Percentiles rank a stretch among this genome's conserved stretches.
phyloP scores from a whole-genome alignment of 1,140 invertebrate species.

The Linepithema humile region DNA sequence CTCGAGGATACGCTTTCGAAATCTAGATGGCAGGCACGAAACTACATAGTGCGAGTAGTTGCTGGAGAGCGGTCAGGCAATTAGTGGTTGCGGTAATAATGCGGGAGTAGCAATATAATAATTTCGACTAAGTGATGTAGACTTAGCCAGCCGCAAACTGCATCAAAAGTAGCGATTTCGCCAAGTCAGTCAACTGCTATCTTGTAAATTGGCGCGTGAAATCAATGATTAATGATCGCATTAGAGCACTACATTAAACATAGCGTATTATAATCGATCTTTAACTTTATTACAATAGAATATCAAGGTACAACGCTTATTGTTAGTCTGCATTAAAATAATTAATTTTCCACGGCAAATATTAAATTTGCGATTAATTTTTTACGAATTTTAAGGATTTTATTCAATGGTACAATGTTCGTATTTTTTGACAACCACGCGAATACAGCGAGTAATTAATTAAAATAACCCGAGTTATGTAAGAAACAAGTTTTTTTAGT shows the following conservation, averaged over 20 bases:
- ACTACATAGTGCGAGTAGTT: background rate
- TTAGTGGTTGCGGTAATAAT: conserved; percentile 36
- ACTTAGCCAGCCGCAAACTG: background rate
- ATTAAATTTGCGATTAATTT: too few relatives aligned
- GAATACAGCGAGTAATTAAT: background rate
- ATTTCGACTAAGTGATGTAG: conserved; percentile 15
- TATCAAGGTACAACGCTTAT: too few relatives aligned
- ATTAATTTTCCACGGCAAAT: background rate
- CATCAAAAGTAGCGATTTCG: conserved; percentile 4
- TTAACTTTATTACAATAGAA: background rate
- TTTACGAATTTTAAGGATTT: background rate
- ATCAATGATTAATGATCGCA: background rate
- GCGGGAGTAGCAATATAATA: conserved; percentile 32
- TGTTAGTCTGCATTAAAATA: too few relatives aligned
- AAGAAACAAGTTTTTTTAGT: background rate
- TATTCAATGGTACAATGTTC: background rate
- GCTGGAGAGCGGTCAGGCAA: conserved; percentile 8
- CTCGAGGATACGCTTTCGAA: background rate
- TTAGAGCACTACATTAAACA: background rate
- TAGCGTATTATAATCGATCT: background rate
- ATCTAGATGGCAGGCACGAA: conserved; percentile 2
- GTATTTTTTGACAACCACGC: background rate
- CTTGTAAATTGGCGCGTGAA: conserved; percentile 9
- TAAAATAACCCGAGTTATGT: background rate
- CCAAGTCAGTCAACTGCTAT: background rate